Evolutionary conservation across 2,797 vertebrate species (phyloP).

Genomic region (Phoxinus dragarum): DNA sequence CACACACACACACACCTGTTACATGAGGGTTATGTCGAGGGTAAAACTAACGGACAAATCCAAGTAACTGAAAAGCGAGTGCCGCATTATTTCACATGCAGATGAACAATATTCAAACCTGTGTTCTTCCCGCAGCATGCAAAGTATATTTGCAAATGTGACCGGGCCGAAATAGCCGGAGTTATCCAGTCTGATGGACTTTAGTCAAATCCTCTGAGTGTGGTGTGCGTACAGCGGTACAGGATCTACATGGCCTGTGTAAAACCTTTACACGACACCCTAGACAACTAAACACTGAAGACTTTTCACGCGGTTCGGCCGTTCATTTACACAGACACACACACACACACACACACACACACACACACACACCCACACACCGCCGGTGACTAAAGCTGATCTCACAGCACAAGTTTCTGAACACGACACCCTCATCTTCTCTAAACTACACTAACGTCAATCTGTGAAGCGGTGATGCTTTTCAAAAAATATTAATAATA

Average conservation of each 20-base stretch:
- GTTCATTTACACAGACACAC: too few species aligned
- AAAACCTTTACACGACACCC: not conserved
- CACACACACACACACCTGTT: conserved; percentile 57
- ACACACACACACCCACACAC: too few species aligned
- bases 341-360: too few species aligned
- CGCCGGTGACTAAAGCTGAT: too few species aligned
- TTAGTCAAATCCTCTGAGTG: conserved; percentile 53
- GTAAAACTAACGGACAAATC: conserved; percentile 26
- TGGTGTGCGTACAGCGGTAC: not conserved
- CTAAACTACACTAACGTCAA: too few species aligned
- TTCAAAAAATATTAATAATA: too few species aligned
- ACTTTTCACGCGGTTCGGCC: too few species aligned
- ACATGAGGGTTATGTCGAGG: not conserved
- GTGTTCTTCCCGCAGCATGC: conserved; percentile 53
- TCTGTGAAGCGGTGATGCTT: too few species aligned
- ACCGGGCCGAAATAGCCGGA: conserved; percentile 15
- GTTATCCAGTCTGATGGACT: conserved; percentile 60
- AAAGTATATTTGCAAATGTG: conserved; percentile 65
- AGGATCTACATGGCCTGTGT: not conserved
- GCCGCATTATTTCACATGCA: conserved; percentile 17
- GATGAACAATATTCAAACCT: conserved; percentile 61
- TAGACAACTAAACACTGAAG: too few species aligned
- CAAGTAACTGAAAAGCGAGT: conserved; percentile 45
- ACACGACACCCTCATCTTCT: too few species aligned
- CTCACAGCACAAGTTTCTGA: too few species aligned